These are phyloP conservation scores for Sphaerophoria rueppellii DNA, from an alignment of 2,888 invertebrate species.

Conservation along the genomic window DNA sequence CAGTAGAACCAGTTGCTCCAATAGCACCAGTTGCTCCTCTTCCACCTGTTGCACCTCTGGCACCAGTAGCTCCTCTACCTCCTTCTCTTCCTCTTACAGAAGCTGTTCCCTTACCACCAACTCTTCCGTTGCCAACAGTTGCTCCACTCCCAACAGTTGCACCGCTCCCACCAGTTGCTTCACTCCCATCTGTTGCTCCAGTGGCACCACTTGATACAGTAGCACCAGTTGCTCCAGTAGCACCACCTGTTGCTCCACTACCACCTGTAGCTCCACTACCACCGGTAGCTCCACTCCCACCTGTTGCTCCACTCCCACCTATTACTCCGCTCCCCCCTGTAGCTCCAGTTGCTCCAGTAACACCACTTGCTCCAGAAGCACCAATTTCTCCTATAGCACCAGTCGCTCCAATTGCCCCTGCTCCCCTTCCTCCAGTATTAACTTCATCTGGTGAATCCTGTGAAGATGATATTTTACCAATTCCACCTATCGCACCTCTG, in stretches of 20 bases:
- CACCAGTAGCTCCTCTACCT: neutral
- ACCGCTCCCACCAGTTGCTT: neutral
- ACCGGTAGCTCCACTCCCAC: neutral
- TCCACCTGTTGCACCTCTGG: neutral
- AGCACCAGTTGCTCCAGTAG: neutral
- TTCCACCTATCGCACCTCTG: no score
- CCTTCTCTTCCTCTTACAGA: neutral
- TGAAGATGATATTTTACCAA: neutral
- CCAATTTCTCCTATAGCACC: neutral
- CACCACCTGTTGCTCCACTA: neutral
- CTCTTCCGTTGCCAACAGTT: neutral
- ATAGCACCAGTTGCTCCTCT: neutral
- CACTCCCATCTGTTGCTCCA: neutral
- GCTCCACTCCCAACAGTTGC: conserved; percentile 5
- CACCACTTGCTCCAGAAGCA: neutral
- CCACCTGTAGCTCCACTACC: neutral
- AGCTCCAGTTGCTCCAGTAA: neutral
- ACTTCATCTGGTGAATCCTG: conserved; percentile 25
- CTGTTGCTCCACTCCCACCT: neutral
- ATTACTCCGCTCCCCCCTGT: neutral
- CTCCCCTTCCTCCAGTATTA: conserved; percentile 16
- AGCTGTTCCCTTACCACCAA: neutral
- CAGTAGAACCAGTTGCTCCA: neutral
- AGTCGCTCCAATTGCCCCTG: neutral
- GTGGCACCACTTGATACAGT: neutral